Percentiles rank a stretch among this genome's conserved stretches.
phyloP scores from a whole-genome alignment of 2,888 invertebrate genomes.

The Bombyx huttoni region DNA sequence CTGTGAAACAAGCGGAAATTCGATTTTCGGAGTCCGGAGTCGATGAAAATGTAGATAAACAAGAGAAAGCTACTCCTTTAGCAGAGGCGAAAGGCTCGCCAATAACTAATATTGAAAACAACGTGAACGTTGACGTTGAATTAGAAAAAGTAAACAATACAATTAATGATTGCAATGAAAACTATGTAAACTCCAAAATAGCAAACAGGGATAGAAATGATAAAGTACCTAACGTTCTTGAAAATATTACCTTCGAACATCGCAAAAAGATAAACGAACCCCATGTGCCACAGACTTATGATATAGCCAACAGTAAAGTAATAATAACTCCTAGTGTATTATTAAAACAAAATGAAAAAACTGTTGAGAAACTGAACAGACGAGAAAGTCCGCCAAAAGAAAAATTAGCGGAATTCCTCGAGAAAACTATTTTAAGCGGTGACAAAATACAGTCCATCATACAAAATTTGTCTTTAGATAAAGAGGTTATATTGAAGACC shows the following conservation, averaged over 20 bases:
- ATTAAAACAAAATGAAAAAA: constrained; percentile 24
- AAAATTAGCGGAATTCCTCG: constrained; percentile 52
- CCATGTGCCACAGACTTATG: neutral
- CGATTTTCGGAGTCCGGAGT: constrained; percentile 8
- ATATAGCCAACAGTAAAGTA: constrained; percentile 9
- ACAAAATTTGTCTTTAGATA: constrained; percentile 53
- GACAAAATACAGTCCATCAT: constrained; percentile 60
- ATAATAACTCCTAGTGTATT: constrained; percentile 24
- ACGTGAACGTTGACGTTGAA: too few relatives aligned
- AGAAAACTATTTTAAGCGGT: constrained; percentile 58
- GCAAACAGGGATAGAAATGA: too few relatives aligned
- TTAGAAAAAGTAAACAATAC: too few relatives aligned
- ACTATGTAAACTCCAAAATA: too few relatives aligned
- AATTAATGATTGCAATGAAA: too few relatives aligned
- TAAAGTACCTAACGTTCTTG: neutral
- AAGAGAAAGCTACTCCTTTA: constrained; percentile 3
- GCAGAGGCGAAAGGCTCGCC: neutral
- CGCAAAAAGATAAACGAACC: neutral
- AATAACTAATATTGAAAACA: too few relatives aligned
- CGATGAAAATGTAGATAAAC: constrained; percentile 5
- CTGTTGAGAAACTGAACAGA: constrained; percentile 22
- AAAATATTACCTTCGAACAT: neutral
- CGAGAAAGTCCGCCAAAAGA: constrained; percentile 61
- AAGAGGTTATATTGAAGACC: constrained; percentile 23
- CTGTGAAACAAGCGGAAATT: constrained; percentile 15